Evolutionary conservation across 2,113 vertebrate genomes (phyloP), one percentile per base, ranked within the genome.

Genomic region (Cyprinodon variegatus): DNA sequence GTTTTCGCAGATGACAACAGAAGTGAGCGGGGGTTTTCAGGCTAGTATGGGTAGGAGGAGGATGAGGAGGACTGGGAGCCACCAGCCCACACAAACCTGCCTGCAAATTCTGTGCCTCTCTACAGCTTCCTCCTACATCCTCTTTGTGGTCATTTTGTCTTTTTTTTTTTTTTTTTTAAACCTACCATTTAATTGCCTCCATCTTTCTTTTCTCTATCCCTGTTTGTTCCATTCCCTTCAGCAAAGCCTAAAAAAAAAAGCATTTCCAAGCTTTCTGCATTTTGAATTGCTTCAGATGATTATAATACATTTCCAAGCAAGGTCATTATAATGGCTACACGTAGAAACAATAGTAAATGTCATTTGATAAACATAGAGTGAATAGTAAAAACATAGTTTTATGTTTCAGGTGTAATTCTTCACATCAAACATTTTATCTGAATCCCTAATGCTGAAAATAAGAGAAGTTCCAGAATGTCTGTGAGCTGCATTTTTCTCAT

Each of bases 41-140:
- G 86, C 84, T 88, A 72, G 85, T 90, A 86, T 87, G 88, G 74
- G 76, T 29, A 29, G 29, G 87, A 74, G 70, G 78, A 79, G 80
- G 83, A 85, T 84, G 85, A 84, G 86, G 89, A 86, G 89, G 76
- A 87, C 82, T 72, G 83, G 89, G 85, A 88, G 90, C 89, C 75
- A 79, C 86, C 88, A 81, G 79, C 91, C 92, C 89, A 92, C 91
- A 82, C 83, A 82, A 74, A 65, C 65, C 85, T 82, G 86, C 86
- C 77, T 77, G 78, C 46, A 70, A 80, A 82, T 83, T 77, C 72
- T 79, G 77, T 70, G 81, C 82, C 69, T 75, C 79, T 81, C 70
- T 57, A 74, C 78, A 78, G 75, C 81, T 74, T 81, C 88, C 87
- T 90, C 90, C 90, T 74, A 90, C 88, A 10, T 87, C 36, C 83